Conservation (phyloP, 2,113 vertebrate genomes). For the Hepsetus odoe region DNA sequence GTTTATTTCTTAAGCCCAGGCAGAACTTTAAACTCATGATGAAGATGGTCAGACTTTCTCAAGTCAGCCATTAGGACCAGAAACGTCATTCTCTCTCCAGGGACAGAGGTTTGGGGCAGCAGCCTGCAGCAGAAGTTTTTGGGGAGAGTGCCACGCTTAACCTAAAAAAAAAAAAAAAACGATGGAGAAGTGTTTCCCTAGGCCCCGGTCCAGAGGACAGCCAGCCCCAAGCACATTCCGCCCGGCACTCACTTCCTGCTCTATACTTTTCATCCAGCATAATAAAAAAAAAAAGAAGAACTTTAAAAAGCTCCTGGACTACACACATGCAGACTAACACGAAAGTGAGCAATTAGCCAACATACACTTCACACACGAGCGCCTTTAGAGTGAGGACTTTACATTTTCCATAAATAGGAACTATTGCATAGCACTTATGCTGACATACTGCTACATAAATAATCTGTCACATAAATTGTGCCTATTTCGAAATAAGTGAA, state of each 20-base stretch:
- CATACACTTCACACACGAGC: conserved; percentile 21
- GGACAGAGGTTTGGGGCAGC: conserved; percentile 19
- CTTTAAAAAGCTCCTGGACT: conserved; percentile 32
- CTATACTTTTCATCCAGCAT: conserved; percentile 52
- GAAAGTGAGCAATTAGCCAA: conserved; percentile 2
- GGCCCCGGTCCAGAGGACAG: conserved; percentile 58
- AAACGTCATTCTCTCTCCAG: background rate
- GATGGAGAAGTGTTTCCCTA: conserved; percentile 56
- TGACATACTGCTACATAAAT: background rate
- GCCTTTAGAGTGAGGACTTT: conserved; percentile 4
- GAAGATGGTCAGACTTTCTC: conserved; percentile 3
- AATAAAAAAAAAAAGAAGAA: conserved; percentile 50
- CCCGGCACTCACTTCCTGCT: conserved; percentile 52
- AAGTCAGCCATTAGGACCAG: background rate
- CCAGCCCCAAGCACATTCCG: conserved; percentile 56
- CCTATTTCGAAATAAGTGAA: background rate
- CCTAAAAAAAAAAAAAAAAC: conserved; percentile 37
- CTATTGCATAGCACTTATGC: background rate
- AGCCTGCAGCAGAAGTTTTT: conserved; percentile 31
- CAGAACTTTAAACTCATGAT: conserved; percentile 17
- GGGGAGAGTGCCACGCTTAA: conserved; percentile 47
- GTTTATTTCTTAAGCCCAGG: too few relatives aligned
- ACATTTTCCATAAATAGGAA: conserved; percentile 10
- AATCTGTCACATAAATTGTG: background rate
- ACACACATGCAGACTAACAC: conserved; percentile 29